phyloP scores from a whole-genome alignment of 2,797 vertebrate species.

The Natrix natrix region DNA sequence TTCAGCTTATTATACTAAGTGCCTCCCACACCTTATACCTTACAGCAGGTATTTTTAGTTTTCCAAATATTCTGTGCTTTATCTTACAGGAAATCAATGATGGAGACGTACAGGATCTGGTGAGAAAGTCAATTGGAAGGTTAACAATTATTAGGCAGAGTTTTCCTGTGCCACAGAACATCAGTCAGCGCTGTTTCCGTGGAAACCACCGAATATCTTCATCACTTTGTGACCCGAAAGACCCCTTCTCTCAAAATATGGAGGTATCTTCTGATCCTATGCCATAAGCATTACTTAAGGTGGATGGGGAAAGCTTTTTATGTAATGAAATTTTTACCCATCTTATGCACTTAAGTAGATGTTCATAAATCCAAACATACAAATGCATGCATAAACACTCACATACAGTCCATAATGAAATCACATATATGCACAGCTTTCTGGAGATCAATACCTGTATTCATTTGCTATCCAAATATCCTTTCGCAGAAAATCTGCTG shows the following conservation, averaged over 20 bases:
- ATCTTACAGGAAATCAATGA: slow-evolving; percentile 89
- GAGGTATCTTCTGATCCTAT: slow-evolving; percentile 78
- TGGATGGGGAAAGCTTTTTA: background rate
- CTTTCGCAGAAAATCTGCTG: background rate
- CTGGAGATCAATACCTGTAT: background rate
- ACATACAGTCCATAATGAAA: background rate
- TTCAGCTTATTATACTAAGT: slow-evolving; percentile 14
- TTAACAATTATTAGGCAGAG: slow-evolving; percentile 94
- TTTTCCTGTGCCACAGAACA: slow-evolving; percentile 93
- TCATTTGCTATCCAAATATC: background rate
- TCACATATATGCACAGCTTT: background rate
- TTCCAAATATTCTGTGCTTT: slow-evolving; percentile 36
- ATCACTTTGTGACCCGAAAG: slow-evolving; percentile 94
- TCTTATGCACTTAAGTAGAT: background rate
- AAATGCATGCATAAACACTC: background rate
- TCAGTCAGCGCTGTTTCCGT: slow-evolving; percentile 92
- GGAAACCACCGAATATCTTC: slow-evolving; percentile 96
- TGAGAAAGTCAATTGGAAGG: slow-evolving; percentile 95
- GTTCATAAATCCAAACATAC: background rate
- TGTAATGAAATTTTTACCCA: background rate
- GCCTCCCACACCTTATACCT: background rate
- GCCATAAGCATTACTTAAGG: background rate
- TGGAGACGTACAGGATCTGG: slow-evolving; percentile 91
- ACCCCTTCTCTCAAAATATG: slow-evolving; percentile 88
- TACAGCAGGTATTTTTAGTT: background rate